These are phyloP conservation scores for Oncopodura yosiiana DNA, from an alignment of 1,140 invertebrate genomes.

Conservation along the genomic window DNA sequence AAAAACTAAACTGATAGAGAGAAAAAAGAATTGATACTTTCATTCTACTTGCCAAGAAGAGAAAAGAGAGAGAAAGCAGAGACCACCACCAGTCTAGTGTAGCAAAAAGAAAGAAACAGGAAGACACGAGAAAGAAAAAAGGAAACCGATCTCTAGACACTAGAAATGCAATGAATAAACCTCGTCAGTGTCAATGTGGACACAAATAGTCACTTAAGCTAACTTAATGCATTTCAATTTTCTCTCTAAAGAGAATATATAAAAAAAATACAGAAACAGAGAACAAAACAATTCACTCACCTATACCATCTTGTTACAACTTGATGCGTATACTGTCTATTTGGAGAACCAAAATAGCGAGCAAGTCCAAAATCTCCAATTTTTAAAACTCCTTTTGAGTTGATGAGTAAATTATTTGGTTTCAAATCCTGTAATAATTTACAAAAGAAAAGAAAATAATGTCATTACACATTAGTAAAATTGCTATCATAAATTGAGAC, in stretches of 20 bases:
- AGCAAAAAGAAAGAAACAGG: too few relatives aligned
- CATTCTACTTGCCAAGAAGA: too few relatives aligned
- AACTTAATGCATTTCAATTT: too few relatives aligned
- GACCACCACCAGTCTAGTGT: too few relatives aligned
- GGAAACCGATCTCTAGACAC: too few relatives aligned
- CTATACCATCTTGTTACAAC: conserved; percentile 93
- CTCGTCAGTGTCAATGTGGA: too few relatives aligned
- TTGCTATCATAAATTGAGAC: too few relatives aligned
- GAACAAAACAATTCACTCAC: conserved; percentile 40
- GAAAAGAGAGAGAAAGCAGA: neutral
- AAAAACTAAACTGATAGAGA: too few relatives aligned
- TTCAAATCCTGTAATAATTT: conserved; percentile 70
- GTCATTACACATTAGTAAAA: neutral
- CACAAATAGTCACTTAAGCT: neutral
- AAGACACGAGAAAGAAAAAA: too few relatives aligned
- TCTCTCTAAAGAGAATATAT: neutral
- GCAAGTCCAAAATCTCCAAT: conserved; percentile 98
- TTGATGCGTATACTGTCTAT: conserved; percentile 92
- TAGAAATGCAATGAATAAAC: too few relatives aligned
- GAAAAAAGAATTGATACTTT: too few relatives aligned
- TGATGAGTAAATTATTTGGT: conserved; percentile 95
- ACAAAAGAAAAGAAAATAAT: conserved; percentile 8
- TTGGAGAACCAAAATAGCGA: conserved; percentile 93
- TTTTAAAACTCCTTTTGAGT: conserved; percentile 83
- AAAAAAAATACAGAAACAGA: neutral